These are phyloP conservation scores for Acanthaster planci DNA, from an alignment of 35 echinoderm and acorn worm genomes.

Conservation along the genomic window DNA sequence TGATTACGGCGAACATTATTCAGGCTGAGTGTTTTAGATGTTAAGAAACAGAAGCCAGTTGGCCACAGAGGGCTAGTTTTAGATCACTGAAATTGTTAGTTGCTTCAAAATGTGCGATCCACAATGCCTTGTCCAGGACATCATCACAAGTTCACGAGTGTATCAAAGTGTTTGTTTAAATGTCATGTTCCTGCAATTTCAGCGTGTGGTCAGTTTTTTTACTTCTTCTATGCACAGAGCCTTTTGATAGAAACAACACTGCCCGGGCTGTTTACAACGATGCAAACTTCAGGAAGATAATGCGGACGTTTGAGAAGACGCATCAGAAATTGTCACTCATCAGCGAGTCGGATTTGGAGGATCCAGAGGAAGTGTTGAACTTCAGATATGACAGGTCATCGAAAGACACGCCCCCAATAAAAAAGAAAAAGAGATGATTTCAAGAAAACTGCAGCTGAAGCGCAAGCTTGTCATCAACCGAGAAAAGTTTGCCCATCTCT, in stretches of 20 bases:
- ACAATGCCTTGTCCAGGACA: background rate
- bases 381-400: background rate
- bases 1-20: too few species aligned
- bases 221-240: constrained; percentile 40
- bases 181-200: background rate
- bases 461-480: too few species aligned
- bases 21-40: too few species aligned
- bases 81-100: too few species aligned
- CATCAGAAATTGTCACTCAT: constrained; percentile 2
- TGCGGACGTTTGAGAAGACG: constrained; percentile 37
- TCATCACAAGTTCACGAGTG: background rate
- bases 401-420: background rate
- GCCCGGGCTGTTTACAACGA: constrained; percentile 60
- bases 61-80: too few species aligned
- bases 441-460: background rate
- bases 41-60: too few species aligned
- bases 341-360: background rate
- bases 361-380: background rate
- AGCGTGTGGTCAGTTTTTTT: background rate
- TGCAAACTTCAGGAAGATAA: constrained; percentile 28
- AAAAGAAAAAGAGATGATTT: background rate
- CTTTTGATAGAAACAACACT: constrained; percentile 62
- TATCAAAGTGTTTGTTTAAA: background rate
- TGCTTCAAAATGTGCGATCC: too few species aligned
- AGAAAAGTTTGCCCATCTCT: too few species aligned